Evolutionary conservation across 2,888 invertebrate species (phyloP), one percentile per base, ranked within the genome.

Genomic region (Limenitis camilla): DNA sequence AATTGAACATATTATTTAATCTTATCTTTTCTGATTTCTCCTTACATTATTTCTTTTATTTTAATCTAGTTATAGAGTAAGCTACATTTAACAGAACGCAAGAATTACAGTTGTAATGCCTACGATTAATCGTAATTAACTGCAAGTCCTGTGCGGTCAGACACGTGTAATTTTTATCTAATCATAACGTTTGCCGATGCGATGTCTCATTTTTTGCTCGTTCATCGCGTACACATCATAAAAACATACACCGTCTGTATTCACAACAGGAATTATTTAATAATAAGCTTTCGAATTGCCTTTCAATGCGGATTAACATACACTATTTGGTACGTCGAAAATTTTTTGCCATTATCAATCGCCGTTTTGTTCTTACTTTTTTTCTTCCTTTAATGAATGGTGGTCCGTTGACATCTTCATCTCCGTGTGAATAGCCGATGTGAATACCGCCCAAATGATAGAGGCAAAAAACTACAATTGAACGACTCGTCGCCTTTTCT

Each of bases 221-320:
- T 35, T 49, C 30, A 7, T 11, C 42, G 6, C 53, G 35, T 47
- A 40, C 40, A 49, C 49, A 44, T 47, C 36, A 43, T 61, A 66
- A 66, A 68, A 75, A 76, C 73, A 73, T 72, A 75, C 42, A 52
- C 45, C 50, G 56, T 48, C 51, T 41, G 39, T 46, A 44, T 55
- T 53, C 65, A 64, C 69, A 57, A 69, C 67, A 68, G 71, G 39
- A 72, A 72, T 74, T 68, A 71, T 76, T 74, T 78, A 80, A 81
- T 79, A 72, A 75, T 74, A 73, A 74, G 74, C 81, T 80, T 80
- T 81, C 76, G 76, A 75, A 71, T 68, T 61, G 63, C 70, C 74
- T 78, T 76, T 80, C 74, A 74, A 76, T 73, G 64, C 66, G 70
- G 72, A 73, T 76, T 71, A 70, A 71, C 65, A 49, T 43, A 53